Evolutionary conservation across 2,113 vertebrate species (phyloP), one percentile per base, ranked within the genome.

Genomic region (Ellobius talpinus): DNA sequence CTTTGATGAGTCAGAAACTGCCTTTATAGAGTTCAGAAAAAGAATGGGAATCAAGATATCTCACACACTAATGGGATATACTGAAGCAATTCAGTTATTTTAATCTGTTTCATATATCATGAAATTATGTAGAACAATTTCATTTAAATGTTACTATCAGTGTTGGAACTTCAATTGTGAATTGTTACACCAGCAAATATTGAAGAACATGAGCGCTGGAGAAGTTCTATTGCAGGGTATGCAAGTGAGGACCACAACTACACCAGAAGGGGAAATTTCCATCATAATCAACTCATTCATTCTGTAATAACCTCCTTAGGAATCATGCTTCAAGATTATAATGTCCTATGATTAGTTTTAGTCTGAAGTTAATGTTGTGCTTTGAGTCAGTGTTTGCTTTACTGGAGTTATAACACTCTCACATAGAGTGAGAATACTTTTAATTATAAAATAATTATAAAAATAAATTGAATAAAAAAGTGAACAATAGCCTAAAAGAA

Each of bases 381-480:
- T 97, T 97, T 97, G 96, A 98, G 90, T 93, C 93, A 94, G 58
- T 97, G 96, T 98, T 97, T 98, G 97, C 97, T 97, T 94, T 96
- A 96, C 96, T 89, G 77, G 92, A 95, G 82, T 96, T 96, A 94
- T 97, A 96, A 97, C 94, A 91, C 52, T 95, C 63, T 93, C 89
- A 89, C 77, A 87, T 68, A 94, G 47, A 95, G 84, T 0, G 1
- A 94, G 94, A 96, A 96, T 97, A 97, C 87, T 97, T 98, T 98
- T 98, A 97, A 97, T 98, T 98, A 98, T 97, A 98, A 98, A 98
- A 98, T 98, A 98, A 98, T 98, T 98, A 97, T 97, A 97, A 97
- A 97, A 98, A 96, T 97, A 98, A 98, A 98, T 98, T 97, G 96
- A 97, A 97, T 97, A 92, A 97, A 96, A 96, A 96, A 97, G 82